These are phyloP conservation scores for Amphipyra berbera DNA, from an alignment of 2,888 invertebrate species.

Conservation along the genomic window DNA sequence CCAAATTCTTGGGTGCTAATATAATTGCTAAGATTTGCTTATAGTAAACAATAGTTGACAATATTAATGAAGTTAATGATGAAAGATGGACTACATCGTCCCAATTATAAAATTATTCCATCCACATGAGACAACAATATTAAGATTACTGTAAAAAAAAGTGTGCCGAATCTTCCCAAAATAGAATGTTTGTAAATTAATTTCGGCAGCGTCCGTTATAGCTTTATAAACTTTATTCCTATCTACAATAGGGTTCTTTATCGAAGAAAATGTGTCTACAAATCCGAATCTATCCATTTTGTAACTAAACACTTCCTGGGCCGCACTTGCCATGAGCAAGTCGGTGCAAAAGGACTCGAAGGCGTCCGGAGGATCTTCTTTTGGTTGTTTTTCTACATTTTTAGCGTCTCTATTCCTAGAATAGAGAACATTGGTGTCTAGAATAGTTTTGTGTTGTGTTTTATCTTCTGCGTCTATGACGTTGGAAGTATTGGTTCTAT, in stretches of 20 bases:
- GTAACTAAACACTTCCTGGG: constrained; percentile 68
- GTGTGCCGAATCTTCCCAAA: constrained; percentile 24
- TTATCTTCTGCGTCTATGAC: constrained; percentile 54
- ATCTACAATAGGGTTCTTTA: constrained; percentile 28
- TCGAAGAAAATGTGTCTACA: constrained; percentile 72
- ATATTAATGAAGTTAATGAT: constrained; percentile 3
- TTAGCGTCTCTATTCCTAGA: constrained; percentile 63
- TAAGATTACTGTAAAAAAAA: constrained; percentile 17
- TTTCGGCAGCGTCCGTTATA: constrained; percentile 24
- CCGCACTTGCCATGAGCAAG: constrained; percentile 87
- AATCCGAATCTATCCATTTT: constrained; percentile 62
- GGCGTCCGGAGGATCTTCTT: constrained; percentile 69
- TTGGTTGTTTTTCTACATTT: constrained; percentile 66
- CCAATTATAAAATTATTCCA: no score
- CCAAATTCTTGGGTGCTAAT: constrained; percentile 12
- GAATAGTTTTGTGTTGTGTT: constrained; percentile 70
- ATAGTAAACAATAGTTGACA: constrained; percentile 2
- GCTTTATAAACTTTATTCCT: constrained; percentile 28
- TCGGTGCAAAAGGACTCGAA: constrained; percentile 77
- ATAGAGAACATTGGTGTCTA: constrained; percentile 71
- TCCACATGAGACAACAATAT: constrained; percentile 7
- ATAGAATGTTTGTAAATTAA: constrained; percentile 47
- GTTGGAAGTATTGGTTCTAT: constrained; percentile 58
- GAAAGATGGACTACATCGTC: background rate
- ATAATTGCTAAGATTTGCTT: background rate